These are phyloP conservation scores for Tineola bisselliella DNA, from an alignment of 2,888 invertebrate genomes.

Conservation along the genomic window DNA sequence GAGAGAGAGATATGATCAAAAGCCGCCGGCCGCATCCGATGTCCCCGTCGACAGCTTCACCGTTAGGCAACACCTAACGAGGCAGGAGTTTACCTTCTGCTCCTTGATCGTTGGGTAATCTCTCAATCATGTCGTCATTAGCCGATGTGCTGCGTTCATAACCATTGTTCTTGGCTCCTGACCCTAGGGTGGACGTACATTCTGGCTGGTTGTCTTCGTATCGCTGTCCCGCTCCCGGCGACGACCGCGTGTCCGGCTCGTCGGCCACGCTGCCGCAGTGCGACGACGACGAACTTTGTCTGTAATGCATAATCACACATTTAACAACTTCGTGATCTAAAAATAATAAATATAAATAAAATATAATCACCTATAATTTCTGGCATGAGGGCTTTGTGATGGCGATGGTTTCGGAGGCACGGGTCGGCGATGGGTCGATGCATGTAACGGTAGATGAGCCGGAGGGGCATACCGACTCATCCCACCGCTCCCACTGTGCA, in stretches of 20 bases:
- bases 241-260: slow-evolving; percentile 62
- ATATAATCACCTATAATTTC: slow-evolving; percentile 60
- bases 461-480: slow-evolving; percentile 64
- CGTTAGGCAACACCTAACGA: background rate
- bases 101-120: slow-evolving; percentile 58
- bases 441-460: slow-evolving; percentile 68
- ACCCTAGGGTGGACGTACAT: slow-evolving; percentile 57
- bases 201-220: slow-evolving; percentile 49
- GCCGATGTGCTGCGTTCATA: slow-evolving; percentile 55
- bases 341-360: too few species aligned
- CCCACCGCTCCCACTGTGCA: slow-evolving; percentile 41
- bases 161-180: slow-evolving; percentile 64
- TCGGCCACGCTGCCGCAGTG: slow-evolving; percentile 61
- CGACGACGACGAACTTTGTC: slow-evolving; percentile 64
- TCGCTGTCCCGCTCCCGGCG: slow-evolving; percentile 56
- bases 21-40: background rate
- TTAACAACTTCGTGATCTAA: background rate
- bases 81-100: slow-evolving; percentile 47
- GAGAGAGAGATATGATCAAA: background rate
- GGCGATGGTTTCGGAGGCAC: slow-evolving; percentile 61
- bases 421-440: slow-evolving; percentile 52
- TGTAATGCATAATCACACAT: slow-evolving; percentile 20
- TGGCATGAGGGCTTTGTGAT: slow-evolving; percentile 63
- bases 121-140: slow-evolving; percentile 57
- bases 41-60: background rate